Evolutionary conservation across 2,888 invertebrate genomes (phyloP).

Genomic region (Synergus laeviventris): DNA sequence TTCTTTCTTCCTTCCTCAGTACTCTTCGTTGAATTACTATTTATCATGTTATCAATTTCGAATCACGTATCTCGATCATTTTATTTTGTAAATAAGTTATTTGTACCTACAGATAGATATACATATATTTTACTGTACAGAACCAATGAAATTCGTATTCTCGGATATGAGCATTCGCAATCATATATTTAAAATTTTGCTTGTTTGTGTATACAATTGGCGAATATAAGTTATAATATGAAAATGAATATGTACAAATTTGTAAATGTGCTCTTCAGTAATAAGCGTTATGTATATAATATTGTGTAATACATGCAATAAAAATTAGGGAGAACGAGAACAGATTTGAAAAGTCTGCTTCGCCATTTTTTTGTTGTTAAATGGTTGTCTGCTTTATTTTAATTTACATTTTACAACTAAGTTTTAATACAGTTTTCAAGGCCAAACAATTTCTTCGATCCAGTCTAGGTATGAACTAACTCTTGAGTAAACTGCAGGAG

Average conservation of each 20-base stretch:
- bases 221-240: conserved; percentile 39
- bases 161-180: neutral
- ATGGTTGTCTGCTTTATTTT: neutral
- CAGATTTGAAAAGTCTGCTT: neutral
- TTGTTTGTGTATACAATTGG: neutral
- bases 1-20: conserved; percentile 6
- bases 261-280: conserved; percentile 46
- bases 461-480: conserved; percentile 74
- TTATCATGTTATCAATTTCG: neutral
- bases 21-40: neutral
- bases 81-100: neutral
- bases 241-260: conserved; percentile 44
- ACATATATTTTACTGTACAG: neutral
- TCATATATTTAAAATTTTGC: neutral
- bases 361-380: conserved; percentile 12
- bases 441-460: conserved; percentile 76
- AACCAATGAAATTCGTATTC: conserved; percentile 20
- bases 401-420: neutral
- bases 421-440: conserved; percentile 39
- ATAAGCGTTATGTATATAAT: conserved; percentile 42
- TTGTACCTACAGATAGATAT: conserved; percentile 1
- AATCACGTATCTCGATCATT: conserved; percentile 8
- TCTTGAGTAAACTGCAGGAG: conserved; percentile 75
- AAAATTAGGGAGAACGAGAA: conserved; percentile 23
- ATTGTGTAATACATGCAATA: conserved; percentile 40